These are phyloP conservation scores for Ceyx cyanopectus DNA, from an alignment of 2,113 vertebrate species.

Conservation along the genomic window DNA sequence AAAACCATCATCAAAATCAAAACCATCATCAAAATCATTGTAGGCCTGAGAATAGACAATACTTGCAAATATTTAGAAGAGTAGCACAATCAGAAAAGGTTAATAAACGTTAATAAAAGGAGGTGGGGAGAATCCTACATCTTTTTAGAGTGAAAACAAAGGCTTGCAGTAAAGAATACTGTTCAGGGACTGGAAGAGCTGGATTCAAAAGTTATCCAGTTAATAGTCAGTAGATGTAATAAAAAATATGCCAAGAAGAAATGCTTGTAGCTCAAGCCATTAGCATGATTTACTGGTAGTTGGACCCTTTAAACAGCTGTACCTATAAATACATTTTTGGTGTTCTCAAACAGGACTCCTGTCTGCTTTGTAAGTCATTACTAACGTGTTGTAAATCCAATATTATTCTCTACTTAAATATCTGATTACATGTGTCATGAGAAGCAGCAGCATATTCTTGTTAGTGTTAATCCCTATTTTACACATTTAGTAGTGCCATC, in stretches of 20 bases:
- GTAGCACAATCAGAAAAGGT: not conserved
- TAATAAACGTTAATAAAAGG: not conserved
- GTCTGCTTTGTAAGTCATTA: not conserved
- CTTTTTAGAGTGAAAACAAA: not conserved
- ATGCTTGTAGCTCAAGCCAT: not conserved
- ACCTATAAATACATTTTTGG: not conserved
- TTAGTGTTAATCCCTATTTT: not conserved
- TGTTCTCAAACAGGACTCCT: not conserved
- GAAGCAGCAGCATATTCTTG: not conserved
- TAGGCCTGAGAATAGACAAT: not conserved
- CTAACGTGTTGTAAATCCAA: not conserved
- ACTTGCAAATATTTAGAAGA: not conserved
- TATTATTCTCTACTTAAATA: not conserved
- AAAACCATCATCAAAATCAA: slow-evolving; percentile 5
- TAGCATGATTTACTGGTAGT: not conserved
- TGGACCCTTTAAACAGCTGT: not conserved
- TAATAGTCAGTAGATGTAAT: not conserved
- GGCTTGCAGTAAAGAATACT: not conserved
- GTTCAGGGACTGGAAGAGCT: not conserved
- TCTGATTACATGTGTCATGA: not conserved
- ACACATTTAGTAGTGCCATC: not conserved
- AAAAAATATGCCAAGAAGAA: not conserved
- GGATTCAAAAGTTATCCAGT: not conserved
- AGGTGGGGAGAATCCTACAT: not conserved
- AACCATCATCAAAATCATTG: not conserved